Evolutionary conservation across 2,113 vertebrate genomes (phyloP), one percentile per base, ranked within the genome.

Genomic region (Furnarius figulus): DNA sequence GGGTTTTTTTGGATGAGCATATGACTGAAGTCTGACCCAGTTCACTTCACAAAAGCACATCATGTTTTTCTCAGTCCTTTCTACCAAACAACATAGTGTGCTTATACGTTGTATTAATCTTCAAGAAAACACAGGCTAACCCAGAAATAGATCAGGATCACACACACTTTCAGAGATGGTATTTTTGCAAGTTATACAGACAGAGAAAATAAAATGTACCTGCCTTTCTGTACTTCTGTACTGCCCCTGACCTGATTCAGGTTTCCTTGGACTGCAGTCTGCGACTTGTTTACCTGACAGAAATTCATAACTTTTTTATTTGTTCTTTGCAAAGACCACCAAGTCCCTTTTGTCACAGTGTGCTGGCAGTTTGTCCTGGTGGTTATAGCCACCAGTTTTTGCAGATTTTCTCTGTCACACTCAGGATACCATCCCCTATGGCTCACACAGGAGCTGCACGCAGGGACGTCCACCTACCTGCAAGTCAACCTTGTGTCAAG

Each of bases 111-210:
- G 85, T 90, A 75, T 92, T 90, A 87, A 95, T 74, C 96, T 84
- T 82, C 82, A 88, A 78, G 89, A 53, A 97, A 77, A 93, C 77
- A 95, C 80, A 91, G 96, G 95, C 97, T 87, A 97, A 96, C 78
- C 95, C 92, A 94, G 90, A 97, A 97, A 97, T 91, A 97, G 90
- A 92, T 74, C 89, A 91, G 94, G 80, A 96, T 65, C 8, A 23
- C 88, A 91, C 13, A 77, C 46, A 24, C 86, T 97, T 97, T 90
- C 93, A 97, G 96, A 97, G 83, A 89, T 56, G 58, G 92, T 97
- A 97, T 97, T 97, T 98, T 97, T 97, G 91, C 65, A 88, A 91
- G 49, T 87, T 63, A 87, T 92, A 90, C 81, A 86, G 76, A 89
- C 91, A 97, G 93, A 94, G 94, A 89, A 98, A 97, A 94, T 89